Conservation (phyloP, 2,888 invertebrate species). For the Aplocera efformata region DNA sequence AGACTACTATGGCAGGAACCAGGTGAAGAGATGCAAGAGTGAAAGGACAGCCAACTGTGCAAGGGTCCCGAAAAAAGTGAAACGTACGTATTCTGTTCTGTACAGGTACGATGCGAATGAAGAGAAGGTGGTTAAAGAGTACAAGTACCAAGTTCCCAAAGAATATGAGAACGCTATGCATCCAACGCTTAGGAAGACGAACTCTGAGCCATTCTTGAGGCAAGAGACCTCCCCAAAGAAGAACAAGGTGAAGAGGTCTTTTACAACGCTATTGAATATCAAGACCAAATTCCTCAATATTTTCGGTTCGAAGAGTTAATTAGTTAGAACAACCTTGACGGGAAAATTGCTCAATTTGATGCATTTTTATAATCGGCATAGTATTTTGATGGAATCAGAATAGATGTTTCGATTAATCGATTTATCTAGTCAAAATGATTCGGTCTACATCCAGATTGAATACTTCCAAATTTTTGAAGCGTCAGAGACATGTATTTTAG, state of each 20-base stretch:
- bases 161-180: constrained; percentile 37
- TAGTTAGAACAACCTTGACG: constrained; percentile 25
- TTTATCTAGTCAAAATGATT: constrained; percentile 39
- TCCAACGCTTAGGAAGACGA: constrained; percentile 53
- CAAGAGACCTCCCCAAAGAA: constrained; percentile 62
- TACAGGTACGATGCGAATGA: constrained; percentile 71
- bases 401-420: constrained; percentile 23
- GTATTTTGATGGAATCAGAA: constrained; percentile 33
- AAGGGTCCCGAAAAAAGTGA: constrained; percentile 63
- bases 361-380: constrained; percentile 59
- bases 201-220: constrained; percentile 66
- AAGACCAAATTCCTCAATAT: constrained; percentile 74
- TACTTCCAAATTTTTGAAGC: constrained; percentile 6
- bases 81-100: constrained; percentile 70
- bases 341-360: constrained; percentile 70
- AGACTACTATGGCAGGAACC: constrained; percentile 70
- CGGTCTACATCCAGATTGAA: constrained; percentile 5
- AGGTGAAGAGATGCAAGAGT: constrained; percentile 72
- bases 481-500: constrained; percentile 23
- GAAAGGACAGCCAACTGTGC: constrained; percentile 58
- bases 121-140: constrained; percentile 72
- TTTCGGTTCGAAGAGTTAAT: constrained; percentile 68
- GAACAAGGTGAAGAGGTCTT: constrained; percentile 66
- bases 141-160: constrained; percentile 65
- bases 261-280: constrained; percentile 69